Conservation (phyloP, 2,888 invertebrate species). For the Sarcophaga variegata region DNA sequence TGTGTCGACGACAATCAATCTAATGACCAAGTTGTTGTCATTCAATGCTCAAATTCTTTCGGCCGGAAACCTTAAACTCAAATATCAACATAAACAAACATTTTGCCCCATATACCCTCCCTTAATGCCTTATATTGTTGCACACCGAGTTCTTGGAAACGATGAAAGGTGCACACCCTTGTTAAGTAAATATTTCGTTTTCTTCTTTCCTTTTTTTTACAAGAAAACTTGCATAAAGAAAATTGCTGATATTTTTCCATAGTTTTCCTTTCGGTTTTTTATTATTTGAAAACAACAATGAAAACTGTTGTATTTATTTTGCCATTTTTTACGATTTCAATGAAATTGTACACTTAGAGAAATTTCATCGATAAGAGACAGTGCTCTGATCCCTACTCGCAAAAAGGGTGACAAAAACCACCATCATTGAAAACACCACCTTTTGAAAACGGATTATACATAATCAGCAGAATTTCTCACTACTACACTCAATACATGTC, state of each 20-base stretch:
- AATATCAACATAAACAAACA: constrained; percentile 49
- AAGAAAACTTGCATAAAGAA: constrained; percentile 51
- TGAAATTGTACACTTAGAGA: neutral
- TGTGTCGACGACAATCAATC: constrained; percentile 45
- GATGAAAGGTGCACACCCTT: constrained; percentile 21
- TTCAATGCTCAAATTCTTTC: neutral
- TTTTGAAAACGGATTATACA: too few relatives aligned
- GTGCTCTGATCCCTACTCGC: too few relatives aligned
- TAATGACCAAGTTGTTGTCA: constrained; percentile 50
- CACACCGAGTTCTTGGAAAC: neutral
- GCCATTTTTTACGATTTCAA: constrained; percentile 14
- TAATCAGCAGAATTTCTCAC: too few relatives aligned
- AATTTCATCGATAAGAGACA: neutral
- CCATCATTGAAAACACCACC: too few relatives aligned
- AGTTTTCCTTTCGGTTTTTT: neutral
- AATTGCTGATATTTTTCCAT: constrained; percentile 36
- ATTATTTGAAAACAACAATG: constrained; percentile 9
- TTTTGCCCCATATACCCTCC: neutral
- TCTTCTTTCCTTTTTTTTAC: too few relatives aligned
- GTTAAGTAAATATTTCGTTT: constrained; percentile 48
- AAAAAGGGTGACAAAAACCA: too few relatives aligned
- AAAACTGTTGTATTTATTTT: constrained; percentile 32
- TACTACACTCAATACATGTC: too few relatives aligned
- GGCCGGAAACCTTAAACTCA: constrained; percentile 56
- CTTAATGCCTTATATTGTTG: constrained; percentile 4